Conservation (phyloP, 1,140 invertebrate species). For the Glossosoma conforme region DNA sequence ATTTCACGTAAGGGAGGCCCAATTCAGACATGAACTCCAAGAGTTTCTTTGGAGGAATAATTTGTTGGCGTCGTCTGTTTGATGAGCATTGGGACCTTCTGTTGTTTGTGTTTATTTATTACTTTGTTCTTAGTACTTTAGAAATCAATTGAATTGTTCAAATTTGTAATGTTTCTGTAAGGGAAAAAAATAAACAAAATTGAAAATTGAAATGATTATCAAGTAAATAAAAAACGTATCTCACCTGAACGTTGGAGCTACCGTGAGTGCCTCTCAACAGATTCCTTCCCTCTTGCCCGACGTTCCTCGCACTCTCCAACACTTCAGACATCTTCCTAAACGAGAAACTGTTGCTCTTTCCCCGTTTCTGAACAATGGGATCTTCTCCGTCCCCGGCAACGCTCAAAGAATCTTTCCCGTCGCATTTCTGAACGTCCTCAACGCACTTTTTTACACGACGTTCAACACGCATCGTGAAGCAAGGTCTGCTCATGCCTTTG, state of each 20-base stretch:
- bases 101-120: too few relatives aligned
- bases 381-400: slow-evolving; percentile 34
- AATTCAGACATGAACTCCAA: too few relatives aligned
- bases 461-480: slow-evolving; percentile 56
- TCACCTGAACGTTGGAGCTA: slow-evolving; percentile 20
- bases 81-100: too few relatives aligned
- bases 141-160: too few relatives aligned
- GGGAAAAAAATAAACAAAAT: too few relatives aligned
- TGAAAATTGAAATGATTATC: too few relatives aligned
- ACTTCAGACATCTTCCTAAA: slow-evolving; percentile 47
- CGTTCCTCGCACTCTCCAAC: slow-evolving; percentile 43
- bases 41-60: too few relatives aligned
- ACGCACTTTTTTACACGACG: slow-evolving; percentile 37
- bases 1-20: too few relatives aligned
- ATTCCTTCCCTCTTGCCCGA: slow-evolving; percentile 22
- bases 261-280: slow-evolving; percentile 14
- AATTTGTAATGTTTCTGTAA: too few relatives aligned
- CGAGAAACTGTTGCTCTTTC: slow-evolving; percentile 42
- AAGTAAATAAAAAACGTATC: not conserved
- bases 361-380: slow-evolving; percentile 30
- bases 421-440: slow-evolving; percentile 19
- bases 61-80: too few relatives aligned
- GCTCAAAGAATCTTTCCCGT: slow-evolving; percentile 31
- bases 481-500: slow-evolving; percentile 41
- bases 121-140: too few relatives aligned